phyloP scores from a whole-genome alignment of 1,140 invertebrate species.

The Drosophila suzukii region DNA sequence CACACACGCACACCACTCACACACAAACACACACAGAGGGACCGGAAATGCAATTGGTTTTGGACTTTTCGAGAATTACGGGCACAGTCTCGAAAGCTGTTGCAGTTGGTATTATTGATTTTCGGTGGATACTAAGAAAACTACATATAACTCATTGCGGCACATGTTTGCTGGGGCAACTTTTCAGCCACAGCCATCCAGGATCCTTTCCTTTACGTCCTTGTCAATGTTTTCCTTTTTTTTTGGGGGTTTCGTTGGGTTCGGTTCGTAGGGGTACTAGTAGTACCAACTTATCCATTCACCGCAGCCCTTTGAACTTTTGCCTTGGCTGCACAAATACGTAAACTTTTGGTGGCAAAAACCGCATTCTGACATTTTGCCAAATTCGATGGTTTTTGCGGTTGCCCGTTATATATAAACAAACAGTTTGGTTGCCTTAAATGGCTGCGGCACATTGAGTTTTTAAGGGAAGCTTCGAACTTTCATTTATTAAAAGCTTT shows the following conservation, averaged over 20 bases:
- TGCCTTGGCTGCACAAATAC: conserved; percentile 47
- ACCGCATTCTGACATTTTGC: conserved; percentile 81
- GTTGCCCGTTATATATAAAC: conserved; percentile 38
- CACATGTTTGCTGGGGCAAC: conserved; percentile 73
- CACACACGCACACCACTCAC: conserved; percentile 36
- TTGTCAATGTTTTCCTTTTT: conserved; percentile 55
- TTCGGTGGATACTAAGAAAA: conserved; percentile 46
- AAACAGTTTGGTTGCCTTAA: conserved; percentile 29
- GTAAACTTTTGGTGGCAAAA: conserved; percentile 68
- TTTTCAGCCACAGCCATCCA: conserved; percentile 49
- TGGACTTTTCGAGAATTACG: conserved; percentile 64
- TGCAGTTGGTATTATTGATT: conserved; percentile 62
- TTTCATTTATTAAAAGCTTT: neutral
- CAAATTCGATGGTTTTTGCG: conserved; percentile 73
- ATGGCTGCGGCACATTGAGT: neutral
- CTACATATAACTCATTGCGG: conserved; percentile 77
- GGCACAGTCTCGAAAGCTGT: conserved; percentile 36
- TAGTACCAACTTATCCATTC: conserved; percentile 71
- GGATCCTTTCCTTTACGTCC: neutral
- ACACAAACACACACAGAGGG: conserved; percentile 18
- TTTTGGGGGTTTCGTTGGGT: conserved; percentile 7
- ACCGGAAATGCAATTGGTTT: conserved; percentile 58
- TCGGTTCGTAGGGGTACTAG: conserved; percentile 15
- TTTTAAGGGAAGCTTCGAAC: neutral
- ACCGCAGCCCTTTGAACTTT: conserved; percentile 78